phyloP scores from a whole-genome alignment of 1,140 invertebrate genomes.

The Lerema accius region DNA sequence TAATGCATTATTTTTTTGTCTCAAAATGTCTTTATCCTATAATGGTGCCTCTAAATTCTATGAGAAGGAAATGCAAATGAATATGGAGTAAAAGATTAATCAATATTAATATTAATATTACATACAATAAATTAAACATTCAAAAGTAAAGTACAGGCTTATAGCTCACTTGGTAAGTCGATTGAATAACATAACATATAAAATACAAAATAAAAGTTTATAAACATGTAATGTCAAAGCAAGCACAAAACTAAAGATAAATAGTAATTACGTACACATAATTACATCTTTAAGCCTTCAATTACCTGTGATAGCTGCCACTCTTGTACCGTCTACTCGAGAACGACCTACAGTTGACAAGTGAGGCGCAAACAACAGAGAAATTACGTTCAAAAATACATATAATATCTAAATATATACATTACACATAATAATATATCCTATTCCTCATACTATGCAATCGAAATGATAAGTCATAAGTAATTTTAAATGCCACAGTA shows the following conservation, averaged over 20 bases:
- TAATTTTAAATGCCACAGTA: too few relatives aligned
- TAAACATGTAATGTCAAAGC: constrained; percentile 10
- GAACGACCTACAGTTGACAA: constrained; percentile 23
- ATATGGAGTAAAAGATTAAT: too few relatives aligned
- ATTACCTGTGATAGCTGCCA: constrained; percentile 28
- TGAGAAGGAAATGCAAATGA: too few relatives aligned
- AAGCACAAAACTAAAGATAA: constrained; percentile 14
- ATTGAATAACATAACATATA: background rate
- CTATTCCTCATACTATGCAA: too few relatives aligned
- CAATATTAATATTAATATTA: too few relatives aligned
- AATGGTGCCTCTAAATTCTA: too few relatives aligned
- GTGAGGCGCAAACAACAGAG: constrained; percentile 25
- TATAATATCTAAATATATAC: constrained; percentile 6
- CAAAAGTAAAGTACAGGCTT: background rate
- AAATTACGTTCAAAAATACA: constrained; percentile 27
- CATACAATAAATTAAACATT: too few relatives aligned
- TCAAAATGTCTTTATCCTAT: background rate
- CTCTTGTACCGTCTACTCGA: constrained; percentile 27
- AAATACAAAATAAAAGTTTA: constrained; percentile 16
- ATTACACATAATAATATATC: constrained; percentile 3
- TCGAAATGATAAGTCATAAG: too few relatives aligned
- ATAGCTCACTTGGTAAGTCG: background rate
- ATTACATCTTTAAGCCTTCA: too few relatives aligned
- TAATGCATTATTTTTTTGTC: too few relatives aligned
- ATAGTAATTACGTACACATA: too few relatives aligned